Evolutionary conservation across 2,797 vertebrate species (phyloP).

Genomic region (Mormyrops attenuatus): DNA sequence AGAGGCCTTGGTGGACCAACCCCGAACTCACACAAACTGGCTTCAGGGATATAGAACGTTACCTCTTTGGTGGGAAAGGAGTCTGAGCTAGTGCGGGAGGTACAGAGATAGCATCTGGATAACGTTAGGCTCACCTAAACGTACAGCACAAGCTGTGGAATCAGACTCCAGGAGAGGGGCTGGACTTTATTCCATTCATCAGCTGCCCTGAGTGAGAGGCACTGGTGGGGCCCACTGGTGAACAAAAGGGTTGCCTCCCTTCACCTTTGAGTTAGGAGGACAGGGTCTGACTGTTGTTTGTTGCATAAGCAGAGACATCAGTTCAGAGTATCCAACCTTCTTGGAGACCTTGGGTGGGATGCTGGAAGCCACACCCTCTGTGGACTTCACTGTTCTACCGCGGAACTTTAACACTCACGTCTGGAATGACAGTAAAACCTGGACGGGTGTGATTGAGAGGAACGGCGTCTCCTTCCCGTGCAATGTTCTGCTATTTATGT

Average conservation of each 20-base stretch:
- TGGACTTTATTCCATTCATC: background rate
- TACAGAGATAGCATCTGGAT: background rate
- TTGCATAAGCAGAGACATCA: too few species aligned
- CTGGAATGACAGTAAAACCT: background rate
- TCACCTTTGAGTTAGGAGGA: too few species aligned
- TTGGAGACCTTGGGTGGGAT: too few species aligned
- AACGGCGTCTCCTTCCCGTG: background rate
- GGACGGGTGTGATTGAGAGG: background rate
- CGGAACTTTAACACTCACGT: background rate
- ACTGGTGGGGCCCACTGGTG: background rate
- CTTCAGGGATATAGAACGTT: background rate
- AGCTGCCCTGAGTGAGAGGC: background rate
- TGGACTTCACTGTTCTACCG: background rate
- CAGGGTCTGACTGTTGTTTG: too few species aligned
- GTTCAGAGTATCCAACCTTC: too few species aligned
- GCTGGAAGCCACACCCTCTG: background rate
- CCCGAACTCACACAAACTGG: background rate
- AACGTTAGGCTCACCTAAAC: background rate
- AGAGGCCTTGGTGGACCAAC: background rate
- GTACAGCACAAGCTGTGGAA: background rate
- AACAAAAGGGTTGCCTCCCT: too few species aligned
- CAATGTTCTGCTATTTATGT: background rate
- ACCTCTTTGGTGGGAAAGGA: background rate
- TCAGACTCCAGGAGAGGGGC: background rate
- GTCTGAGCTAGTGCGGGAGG: background rate